Evolutionary conservation across 2,113 vertebrate species (phyloP), one percentile per base, ranked within the genome.

Genomic region (Pithys albifrons): DNA sequence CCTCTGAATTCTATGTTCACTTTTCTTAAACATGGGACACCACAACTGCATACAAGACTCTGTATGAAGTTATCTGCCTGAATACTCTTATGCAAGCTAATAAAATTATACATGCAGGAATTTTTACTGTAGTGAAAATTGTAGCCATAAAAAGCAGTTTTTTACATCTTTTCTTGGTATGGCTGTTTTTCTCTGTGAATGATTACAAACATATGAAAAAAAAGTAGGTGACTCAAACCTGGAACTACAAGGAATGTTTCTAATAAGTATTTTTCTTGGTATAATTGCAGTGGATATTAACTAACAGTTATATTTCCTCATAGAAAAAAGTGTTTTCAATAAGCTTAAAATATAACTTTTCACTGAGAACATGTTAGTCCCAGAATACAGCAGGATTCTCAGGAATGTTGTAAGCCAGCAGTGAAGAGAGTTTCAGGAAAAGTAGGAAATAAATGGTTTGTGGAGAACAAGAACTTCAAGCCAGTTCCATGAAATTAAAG

Each of bases 291-390:
- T n/a, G 37, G 41, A 58, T 89, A 81, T 91, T 85, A 85, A 41
- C 52, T 66, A 79, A 55, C 18, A 72, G 45, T 66, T 90, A 77
- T 24, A 90, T 15, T 92, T 93, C 61, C 45, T 86, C 48, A 73
- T 15, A 88, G 33, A 57, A 93, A 89, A 74, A 1, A 25, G 65
- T 33, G 39, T 74, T 88, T 73, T 41, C 33, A 91, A 71, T 84
- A 88, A 74, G 7, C 28, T 76, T 81, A 91, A 94, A 94, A 88
- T 89, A 84, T 73, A 92, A 62, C 61, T 81, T 96, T 91, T 79
- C 52, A 72, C 31, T n/a, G 22, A 86, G 52, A 92, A 48, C 3
- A 9, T 17, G 3, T 86, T 86, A 93, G 70, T 91, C 52, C 86
- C 12, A 85, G 82, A 89, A 74, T 11, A 48, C 43, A 88, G 52